Base-by-base conservation (phyloP, 2,888 invertebrate genomes). In the Drosophila crucigera region DNA sequence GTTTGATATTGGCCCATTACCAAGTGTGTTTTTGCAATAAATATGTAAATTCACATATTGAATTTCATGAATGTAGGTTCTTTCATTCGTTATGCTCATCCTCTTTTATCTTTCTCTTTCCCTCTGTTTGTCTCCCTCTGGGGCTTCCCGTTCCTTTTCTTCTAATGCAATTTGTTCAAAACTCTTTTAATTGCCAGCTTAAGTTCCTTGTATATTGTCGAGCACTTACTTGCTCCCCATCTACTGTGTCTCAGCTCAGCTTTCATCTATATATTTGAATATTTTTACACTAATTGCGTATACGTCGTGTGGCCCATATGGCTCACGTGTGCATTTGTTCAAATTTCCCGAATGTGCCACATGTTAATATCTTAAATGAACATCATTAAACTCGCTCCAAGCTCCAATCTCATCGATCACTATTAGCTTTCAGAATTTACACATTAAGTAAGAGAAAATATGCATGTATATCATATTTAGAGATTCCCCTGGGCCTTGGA, bases 21-120 rank as follows among this genome's bases (percentile, higher is more conserved):
- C 53, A 62, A 47, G 60, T 61, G 19, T 66, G 31, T 67, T 73
- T 68, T 35, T 41, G 55, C 78, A 81, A 81, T 77, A 78, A 78
- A 78, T 78, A 81, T 81, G 73, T 66, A 77, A 73, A 81, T 73
- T 60, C 50, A 58, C 22, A 67, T 66, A 70, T 76, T 71, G 58
- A 70, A 75, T 80, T 78, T 64, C 19, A 68, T 54, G 68, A 71
- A 31, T 47, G 39, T 35, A 49, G n/a, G 11, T 33, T 54, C 33
- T 58, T 58, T 16, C 59, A 50, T 60, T n/a, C 43, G 19, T 30
- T 55, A 41, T 43, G 14, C 55, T 16, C 16, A 31, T n/a, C 16
- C 19, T 30, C 19, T 39, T 33, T n/a, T 41, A 3, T 6, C n/a
- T 4, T 3, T 4, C 7, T 6, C 30, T 4, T 31, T 9, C 33